Evolutionary conservation across 2,888 invertebrate species (phyloP).

Genomic region (Physocephala rufipes): DNA sequence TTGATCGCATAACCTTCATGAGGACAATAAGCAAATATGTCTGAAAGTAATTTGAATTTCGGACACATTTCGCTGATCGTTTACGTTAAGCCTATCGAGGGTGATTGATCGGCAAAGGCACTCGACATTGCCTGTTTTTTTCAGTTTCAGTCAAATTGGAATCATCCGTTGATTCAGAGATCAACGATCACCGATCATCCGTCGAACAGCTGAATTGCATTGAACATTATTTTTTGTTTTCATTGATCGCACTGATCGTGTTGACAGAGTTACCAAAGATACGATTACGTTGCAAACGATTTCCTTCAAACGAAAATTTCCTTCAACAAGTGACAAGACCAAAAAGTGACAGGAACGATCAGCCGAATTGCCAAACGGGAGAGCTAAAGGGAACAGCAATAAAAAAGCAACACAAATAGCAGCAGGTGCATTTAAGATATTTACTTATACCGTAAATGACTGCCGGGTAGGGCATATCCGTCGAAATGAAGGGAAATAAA

Average conservation of each 20-base stretch:
- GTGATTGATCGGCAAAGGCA: not conserved
- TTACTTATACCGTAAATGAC: not conserved
- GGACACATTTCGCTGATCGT: not conserved
- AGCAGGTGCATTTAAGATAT: slow-evolving; percentile 26
- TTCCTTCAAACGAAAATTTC: slow-evolving; percentile 37
- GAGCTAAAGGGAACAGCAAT: slow-evolving; percentile 5
- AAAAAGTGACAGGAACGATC: slow-evolving; percentile 21
- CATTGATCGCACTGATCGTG: slow-evolving; percentile 41
- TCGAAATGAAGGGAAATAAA: slow-evolving; percentile 18
- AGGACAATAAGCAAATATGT: slow-evolving; percentile 29
- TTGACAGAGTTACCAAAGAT: slow-evolving; percentile 44
- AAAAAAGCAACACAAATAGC: slow-evolving; percentile 8
- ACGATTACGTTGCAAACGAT: slow-evolving; percentile 41
- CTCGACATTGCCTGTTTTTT: not conserved
- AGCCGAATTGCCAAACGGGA: not conserved
- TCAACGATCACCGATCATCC: not conserved
- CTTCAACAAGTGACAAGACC: slow-evolving; percentile 21
- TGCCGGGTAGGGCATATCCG: not conserved
- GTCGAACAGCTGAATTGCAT: slow-evolving; percentile 1
- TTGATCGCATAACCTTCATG: slow-evolving; percentile 4
- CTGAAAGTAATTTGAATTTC: slow-evolving; percentile 20
- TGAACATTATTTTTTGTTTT: not conserved
- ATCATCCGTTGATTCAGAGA: slow-evolving; percentile 2
- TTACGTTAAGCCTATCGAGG: not conserved
- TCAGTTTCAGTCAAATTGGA: slow-evolving; percentile 17